phyloP scores from a whole-genome alignment of 2,797 vertebrate genomes.

The Chelmon rostratus region DNA sequence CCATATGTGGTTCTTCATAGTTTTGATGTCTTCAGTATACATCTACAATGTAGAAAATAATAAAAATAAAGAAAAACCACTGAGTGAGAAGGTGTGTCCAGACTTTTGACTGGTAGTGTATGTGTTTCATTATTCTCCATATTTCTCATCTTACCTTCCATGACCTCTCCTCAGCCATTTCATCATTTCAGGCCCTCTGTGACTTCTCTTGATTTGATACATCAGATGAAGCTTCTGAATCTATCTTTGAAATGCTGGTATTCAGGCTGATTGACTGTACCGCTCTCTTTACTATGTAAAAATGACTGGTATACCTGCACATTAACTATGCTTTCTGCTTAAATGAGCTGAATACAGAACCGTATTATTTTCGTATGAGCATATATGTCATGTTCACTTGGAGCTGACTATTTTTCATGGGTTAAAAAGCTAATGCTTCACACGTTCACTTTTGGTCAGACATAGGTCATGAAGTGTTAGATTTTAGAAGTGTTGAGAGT shows the following conservation, averaged over 20 bases:
- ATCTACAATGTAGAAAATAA: no score
- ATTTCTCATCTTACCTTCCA: constrained; percentile 43
- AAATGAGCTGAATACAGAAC: constrained; percentile 38
- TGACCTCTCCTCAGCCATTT: constrained; percentile 24
- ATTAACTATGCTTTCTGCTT: constrained; percentile 38
- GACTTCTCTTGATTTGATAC: constrained; percentile 38
- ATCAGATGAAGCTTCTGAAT: constrained; percentile 46
- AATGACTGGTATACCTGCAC: constrained; percentile 18
- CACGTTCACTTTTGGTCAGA: constrained; percentile 37
- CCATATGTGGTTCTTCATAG: no score
- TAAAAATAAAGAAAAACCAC: no score
- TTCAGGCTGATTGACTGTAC: not conserved
- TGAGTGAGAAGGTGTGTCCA: no score
- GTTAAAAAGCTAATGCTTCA: constrained; percentile 19
- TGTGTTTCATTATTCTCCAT: constrained; percentile 39
- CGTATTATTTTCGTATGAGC: not conserved
- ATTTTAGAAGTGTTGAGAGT: constrained; percentile 15
- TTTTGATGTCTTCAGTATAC: no score
- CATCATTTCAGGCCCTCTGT: constrained; percentile 26
- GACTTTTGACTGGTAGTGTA: no score
- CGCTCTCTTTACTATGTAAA: constrained; percentile 22
- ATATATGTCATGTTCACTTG: not conserved
- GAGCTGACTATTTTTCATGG: not conserved
- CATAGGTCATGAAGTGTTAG: not conserved
- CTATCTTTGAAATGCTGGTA: constrained; percentile 37